These are phyloP conservation scores for Pandemis heparana DNA, from an alignment of 2,888 invertebrate species.

Conservation along the genomic window DNA sequence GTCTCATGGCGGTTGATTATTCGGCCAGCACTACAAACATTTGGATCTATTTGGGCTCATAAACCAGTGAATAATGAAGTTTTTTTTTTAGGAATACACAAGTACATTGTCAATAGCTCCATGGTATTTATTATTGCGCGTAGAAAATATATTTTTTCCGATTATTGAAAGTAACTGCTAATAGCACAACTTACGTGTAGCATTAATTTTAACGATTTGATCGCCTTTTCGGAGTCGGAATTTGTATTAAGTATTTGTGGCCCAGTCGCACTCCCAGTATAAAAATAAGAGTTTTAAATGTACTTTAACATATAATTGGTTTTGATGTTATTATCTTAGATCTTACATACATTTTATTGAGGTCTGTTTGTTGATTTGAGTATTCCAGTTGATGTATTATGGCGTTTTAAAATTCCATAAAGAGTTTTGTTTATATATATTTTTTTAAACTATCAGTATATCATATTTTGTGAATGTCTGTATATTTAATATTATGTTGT, in stretches of 20 bases:
- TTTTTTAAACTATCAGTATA: slow-evolving; percentile 21
- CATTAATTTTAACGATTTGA: not conserved
- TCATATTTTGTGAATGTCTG: slow-evolving; percentile 17
- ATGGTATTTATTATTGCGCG: not conserved
- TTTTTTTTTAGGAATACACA: not conserved
- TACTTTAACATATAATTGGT: slow-evolving; percentile 20
- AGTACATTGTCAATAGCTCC: not conserved
- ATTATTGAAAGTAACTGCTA: slow-evolving; percentile 3
- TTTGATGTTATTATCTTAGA: slow-evolving; percentile 11
- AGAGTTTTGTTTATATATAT: slow-evolving; percentile 15
- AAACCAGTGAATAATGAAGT: not conserved
- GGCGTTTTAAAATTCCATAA: slow-evolving; percentile 5
- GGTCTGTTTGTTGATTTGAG: slow-evolving; percentile 17
- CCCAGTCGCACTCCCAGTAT: not conserved
- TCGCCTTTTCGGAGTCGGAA: not conserved
- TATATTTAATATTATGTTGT: slow-evolving; percentile 24
- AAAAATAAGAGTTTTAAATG: slow-evolving; percentile 22
- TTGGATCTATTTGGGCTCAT: slow-evolving; percentile 2
- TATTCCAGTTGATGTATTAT: slow-evolving; percentile 18
- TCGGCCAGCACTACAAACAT: slow-evolving; percentile 12
- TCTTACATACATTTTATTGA: slow-evolving; percentile 6
- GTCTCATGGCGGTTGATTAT: not conserved
- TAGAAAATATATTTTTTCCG: not conserved
- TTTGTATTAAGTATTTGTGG: slow-evolving; percentile 2
- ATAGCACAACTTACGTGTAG: slow-evolving; percentile 13